A percentile compares a stretch with the other conserved stretches of the same genome.
phyloP scores from a whole-genome alignment of 2,888 invertebrate species.

The Resseliella maxima region DNA sequence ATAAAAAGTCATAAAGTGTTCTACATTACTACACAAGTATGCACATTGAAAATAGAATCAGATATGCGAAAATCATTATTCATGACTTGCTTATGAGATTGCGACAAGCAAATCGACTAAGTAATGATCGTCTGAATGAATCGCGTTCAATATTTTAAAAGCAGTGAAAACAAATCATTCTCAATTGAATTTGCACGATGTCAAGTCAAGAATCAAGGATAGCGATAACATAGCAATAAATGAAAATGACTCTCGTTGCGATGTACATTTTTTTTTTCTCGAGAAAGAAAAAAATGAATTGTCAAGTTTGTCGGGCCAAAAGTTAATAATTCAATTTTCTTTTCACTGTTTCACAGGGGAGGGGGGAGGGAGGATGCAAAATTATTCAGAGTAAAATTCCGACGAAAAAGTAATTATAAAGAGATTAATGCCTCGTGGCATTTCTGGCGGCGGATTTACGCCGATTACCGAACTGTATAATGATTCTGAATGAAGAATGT shows the following conservation, averaged over 20 bases:
- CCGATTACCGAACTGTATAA: background rate
- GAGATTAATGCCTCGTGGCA: conserved; percentile 32
- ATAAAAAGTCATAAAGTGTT: background rate
- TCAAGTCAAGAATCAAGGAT: background rate
- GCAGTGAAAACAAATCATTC: background rate
- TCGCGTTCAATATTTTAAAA: background rate
- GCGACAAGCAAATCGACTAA: background rate
- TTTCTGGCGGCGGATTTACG: background rate
- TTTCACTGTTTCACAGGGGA: too few species aligned
- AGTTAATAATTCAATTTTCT: background rate
- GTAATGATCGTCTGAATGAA: background rate
- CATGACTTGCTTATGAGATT: background rate
- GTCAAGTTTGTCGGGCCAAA: background rate
- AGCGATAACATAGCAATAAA: background rate
- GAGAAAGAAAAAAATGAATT: background rate
- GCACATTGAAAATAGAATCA: too few species aligned
- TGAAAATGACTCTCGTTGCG: background rate
- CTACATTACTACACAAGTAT: background rate
- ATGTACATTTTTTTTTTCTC: background rate
- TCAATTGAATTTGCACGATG: conserved; percentile 14
- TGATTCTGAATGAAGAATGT: background rate
- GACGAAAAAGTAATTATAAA: background rate
- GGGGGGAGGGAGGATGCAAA: background rate
- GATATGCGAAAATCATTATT: background rate
- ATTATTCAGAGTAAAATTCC: background rate